These are phyloP conservation scores for Glaucomys volans DNA, from an alignment of 2,113 vertebrate genomes.

Conservation along the genomic window DNA sequence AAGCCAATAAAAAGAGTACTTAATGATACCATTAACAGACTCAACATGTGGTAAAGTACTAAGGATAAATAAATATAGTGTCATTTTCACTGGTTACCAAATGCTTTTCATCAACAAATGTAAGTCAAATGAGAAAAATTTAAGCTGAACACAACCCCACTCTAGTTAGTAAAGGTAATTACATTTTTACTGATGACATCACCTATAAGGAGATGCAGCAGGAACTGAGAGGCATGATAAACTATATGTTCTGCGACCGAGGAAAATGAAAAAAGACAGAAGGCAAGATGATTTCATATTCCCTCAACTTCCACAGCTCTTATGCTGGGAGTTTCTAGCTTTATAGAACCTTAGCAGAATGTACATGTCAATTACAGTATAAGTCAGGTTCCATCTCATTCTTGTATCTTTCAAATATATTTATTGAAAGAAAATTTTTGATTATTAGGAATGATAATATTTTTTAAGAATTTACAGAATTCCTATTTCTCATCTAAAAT, in stretches of 20 bases:
- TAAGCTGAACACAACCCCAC: slow-evolving; percentile 58
- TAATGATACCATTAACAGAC: slow-evolving; percentile 64
- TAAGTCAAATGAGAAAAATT: slow-evolving; percentile 72
- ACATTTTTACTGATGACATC: neutral
- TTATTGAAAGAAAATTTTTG: neutral
- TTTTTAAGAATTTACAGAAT: neutral
- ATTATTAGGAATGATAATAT: neutral
- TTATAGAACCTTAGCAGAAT: neutral
- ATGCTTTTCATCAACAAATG: slow-evolving; percentile 74
- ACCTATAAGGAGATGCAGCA: neutral
- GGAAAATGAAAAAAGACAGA: neutral
- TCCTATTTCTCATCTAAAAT: neutral
- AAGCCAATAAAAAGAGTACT: slow-evolving; percentile 76
- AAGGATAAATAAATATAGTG: slow-evolving; percentile 78
- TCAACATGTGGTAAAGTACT: slow-evolving; percentile 64
- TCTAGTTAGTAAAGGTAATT: slow-evolving; percentile 58
- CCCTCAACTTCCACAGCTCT: neutral
- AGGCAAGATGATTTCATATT: neutral
- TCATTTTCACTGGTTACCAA: slow-evolving; percentile 76
- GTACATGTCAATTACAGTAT: neutral
- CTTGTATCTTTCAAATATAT: neutral
- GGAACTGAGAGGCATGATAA: neutral
- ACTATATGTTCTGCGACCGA: neutral
- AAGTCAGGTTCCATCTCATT: neutral
- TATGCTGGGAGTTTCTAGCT: neutral